Conservation (phyloP, 37 sponge, comb jelly and placozoan genomes). For the Mnemiopsis leidyi region DNA sequence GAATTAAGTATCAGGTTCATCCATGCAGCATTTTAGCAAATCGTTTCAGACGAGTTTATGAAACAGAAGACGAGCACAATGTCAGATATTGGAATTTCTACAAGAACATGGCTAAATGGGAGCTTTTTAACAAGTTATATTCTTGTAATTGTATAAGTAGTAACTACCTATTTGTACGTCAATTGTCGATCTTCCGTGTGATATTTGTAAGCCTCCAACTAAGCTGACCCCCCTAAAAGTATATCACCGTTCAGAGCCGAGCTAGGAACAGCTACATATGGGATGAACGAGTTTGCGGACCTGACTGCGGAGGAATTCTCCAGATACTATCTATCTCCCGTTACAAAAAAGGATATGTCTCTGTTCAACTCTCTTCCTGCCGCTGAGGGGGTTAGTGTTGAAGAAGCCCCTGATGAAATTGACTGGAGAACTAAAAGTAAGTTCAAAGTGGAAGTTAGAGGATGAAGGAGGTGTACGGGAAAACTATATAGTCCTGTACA, state of each 20-base stretch:
- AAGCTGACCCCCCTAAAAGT: too few species aligned
- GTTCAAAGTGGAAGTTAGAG: too few species aligned
- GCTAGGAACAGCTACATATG: conserved; percentile 56
- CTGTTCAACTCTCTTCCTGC: not conserved
- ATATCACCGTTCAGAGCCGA: not conserved
- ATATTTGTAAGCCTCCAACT: too few species aligned
- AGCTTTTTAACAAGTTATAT: conserved; percentile 14
- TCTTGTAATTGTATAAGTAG: too few species aligned
- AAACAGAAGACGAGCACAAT: conserved; percentile 54
- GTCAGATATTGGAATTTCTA: conserved; percentile 49
- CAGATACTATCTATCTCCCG: not conserved
- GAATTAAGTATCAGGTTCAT: too few species aligned
- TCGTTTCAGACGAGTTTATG: not conserved
- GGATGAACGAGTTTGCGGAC: conserved; percentile 47
- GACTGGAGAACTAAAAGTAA: conserved; percentile 34
- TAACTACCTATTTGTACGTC: too few species aligned
- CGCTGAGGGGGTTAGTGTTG: not conserved
- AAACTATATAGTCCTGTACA: too few species aligned
- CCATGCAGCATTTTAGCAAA: too few species aligned
- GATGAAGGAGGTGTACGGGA: too few species aligned
- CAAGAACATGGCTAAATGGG: conserved; percentile 63
- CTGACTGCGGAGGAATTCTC: conserved; percentile 25
- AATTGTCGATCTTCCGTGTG: too few species aligned
- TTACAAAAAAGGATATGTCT: not conserved
- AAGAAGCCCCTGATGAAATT: not conserved